Conservation (phyloP, 2,113 vertebrate species). For the Sapayoa aenigma region DNA sequence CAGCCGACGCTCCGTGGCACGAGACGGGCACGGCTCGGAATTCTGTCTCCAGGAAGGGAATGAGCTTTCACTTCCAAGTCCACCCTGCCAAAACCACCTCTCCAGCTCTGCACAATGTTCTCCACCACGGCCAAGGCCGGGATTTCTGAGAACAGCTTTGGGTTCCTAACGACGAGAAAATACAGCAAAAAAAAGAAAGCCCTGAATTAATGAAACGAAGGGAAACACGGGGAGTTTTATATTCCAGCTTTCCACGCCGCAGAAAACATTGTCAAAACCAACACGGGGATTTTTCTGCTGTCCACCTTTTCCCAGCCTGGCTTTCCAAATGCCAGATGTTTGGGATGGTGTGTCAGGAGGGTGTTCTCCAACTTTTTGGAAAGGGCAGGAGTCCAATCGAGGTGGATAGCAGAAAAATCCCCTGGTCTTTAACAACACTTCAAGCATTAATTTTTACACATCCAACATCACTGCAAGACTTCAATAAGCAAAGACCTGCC, state of each 20-base stretch:
- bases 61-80: not conserved
- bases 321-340: not conserved
- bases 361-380: not conserved
- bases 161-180: not conserved
- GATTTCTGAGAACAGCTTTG: not conserved
- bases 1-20: not conserved
- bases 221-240: not conserved
- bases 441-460: not conserved
- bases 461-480: not conserved
- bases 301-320: not conserved
- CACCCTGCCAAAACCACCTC: not conserved
- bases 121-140: not conserved
- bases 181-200: not conserved
- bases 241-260: not conserved
- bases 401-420: too few relatives aligned
- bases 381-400: not conserved
- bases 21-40: rapidly evolving
- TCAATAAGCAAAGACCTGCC: not conserved
- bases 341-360: rapidly evolving
- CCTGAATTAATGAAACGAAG: not conserved
- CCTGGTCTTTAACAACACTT: not conserved
- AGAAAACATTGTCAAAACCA: not conserved
- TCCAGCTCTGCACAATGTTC: not conserved
- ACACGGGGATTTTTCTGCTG: not conserved
- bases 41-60: not conserved